Conservation (phyloP, 1,140 invertebrate genomes). For the Pogonomyrmex barbatus region DNA sequence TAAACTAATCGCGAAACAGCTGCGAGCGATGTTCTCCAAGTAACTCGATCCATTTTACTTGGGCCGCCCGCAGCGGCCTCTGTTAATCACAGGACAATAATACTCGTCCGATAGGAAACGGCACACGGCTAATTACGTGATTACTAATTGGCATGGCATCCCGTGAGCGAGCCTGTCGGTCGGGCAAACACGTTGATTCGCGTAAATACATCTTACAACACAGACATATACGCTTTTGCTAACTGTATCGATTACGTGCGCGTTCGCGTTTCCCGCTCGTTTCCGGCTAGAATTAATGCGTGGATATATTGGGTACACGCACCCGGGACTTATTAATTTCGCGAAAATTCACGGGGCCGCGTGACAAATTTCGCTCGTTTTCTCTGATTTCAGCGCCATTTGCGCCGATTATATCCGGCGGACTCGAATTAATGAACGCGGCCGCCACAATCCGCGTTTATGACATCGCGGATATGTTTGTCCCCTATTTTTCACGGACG, state of each 20-base stretch:
- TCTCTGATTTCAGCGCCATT: conserved; percentile 55
- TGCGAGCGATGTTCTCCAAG: conserved; percentile 40
- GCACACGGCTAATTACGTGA: conserved; percentile 56
- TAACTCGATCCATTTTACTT: conserved; percentile 21
- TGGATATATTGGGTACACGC: not conserved
- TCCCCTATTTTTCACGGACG: not conserved
- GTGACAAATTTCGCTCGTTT: conserved; percentile 28
- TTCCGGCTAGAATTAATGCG: conserved; percentile 33
- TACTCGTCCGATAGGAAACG: conserved; percentile 13
- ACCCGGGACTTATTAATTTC: conserved; percentile 62
- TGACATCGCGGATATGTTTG: not conserved
- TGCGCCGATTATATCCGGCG: conserved; percentile 44
- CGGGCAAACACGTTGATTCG: conserved; percentile 22
- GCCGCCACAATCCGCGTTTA: not conserved
- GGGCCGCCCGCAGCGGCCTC: not conserved
- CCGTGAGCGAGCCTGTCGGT: not conserved
- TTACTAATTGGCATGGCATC: conserved; percentile 59
- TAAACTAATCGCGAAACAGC: conserved; percentile 16
- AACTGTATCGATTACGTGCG: conserved; percentile 45
- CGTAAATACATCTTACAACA: conserved; percentile 52
- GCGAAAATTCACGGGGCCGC: not conserved
- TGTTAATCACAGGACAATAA: conserved; percentile 38
- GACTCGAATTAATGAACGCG: conserved; percentile 60
- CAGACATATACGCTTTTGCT: not conserved
- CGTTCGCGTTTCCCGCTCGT: not conserved